Evolutionary conservation across 2,797 vertebrate genomes (phyloP), one percentile per base, ranked within the genome.

Genomic region (Denticeps clupeoides): DNA sequence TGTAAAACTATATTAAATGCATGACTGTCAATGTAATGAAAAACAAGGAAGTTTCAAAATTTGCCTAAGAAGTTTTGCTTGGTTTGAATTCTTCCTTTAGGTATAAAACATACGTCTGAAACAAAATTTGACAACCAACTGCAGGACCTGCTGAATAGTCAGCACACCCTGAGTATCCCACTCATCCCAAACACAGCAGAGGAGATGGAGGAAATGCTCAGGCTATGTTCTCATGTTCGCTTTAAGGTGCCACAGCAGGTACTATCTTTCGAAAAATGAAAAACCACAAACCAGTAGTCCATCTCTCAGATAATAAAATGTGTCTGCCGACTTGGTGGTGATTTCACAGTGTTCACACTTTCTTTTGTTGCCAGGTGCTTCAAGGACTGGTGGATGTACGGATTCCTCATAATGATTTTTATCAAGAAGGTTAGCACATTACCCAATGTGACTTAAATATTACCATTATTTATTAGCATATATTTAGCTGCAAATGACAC

Each of bases 131-230:
- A 89, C 47, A 85, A 87, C 55, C 81, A 73, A 15, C 77, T 96
- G 45, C 79, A 78, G 67, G 84, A 85, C 45, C 47, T 89, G 58
- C 69, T 88, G 11, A 69, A 85, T 41, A 87, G 78, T 1, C 65
- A 80, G 2, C 15, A 75, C 35, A 55, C 74, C 0, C 65, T 87
- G 46, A 87, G 77, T 67, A 88, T 90, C 41, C 89, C 87, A 1
- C 69, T 98, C 49, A 92, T 98, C 59, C 94, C 95, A 0, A 87
- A 87, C 0, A 96, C 88, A 0, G 85, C 90, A 0, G 89, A 91
- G 44, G 93, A 97, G 78, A 98, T 97, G 94, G 87, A 86, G 1
- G 87, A 94, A 51, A 97, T 96, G 93, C 80, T 99, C 55, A 93
- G 85, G 66, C 89, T 99, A 29, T 94, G 91, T 49, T 97, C 94